These are phyloP conservation scores for Solen grandis DNA, from an alignment of 1,140 invertebrate genomes.

Conservation along the genomic window DNA sequence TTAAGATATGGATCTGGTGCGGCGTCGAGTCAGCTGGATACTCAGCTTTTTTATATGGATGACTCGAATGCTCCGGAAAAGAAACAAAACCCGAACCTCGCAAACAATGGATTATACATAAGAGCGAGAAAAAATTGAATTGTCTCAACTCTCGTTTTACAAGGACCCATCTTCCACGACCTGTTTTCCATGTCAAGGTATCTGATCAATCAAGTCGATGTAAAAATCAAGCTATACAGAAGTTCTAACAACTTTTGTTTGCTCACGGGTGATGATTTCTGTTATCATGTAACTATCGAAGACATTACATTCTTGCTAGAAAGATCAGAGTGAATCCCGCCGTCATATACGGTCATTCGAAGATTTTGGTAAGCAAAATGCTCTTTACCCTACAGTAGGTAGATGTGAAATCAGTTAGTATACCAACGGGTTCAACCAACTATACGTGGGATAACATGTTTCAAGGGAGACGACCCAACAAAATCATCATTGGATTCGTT, in stretches of 20 bases:
- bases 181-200: slow-evolving; percentile 45
- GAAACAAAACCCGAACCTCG: slow-evolving; percentile 8
- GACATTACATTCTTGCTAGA: slow-evolving; percentile 15
- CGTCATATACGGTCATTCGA: slow-evolving; percentile 23
- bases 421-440: background rate
- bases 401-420: background rate
- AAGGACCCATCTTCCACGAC: slow-evolving; percentile 47
- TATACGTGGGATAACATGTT: background rate
- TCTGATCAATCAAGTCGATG: too few relatives aligned
- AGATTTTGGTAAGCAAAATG: slow-evolving; percentile 9
- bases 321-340: slow-evolving; percentile 40
- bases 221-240: slow-evolving; percentile 43
- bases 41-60: slow-evolving; percentile 30
- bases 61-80: slow-evolving; percentile 14
- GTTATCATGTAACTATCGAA: slow-evolving; percentile 15
- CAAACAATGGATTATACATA: slow-evolving; percentile 11
- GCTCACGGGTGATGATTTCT: background rate
- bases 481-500: background rate
- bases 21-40: slow-evolving; percentile 13
- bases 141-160: slow-evolving; percentile 23
- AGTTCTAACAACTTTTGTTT: slow-evolving; percentile 11
- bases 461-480: background rate
- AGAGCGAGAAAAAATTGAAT: background rate
- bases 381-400: slow-evolving; percentile 8
- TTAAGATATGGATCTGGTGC: slow-evolving; percentile 50